These are phyloP conservation scores for Listronotus bonariensis DNA, from an alignment of 1,140 invertebrate species.

Conservation along the genomic window DNA sequence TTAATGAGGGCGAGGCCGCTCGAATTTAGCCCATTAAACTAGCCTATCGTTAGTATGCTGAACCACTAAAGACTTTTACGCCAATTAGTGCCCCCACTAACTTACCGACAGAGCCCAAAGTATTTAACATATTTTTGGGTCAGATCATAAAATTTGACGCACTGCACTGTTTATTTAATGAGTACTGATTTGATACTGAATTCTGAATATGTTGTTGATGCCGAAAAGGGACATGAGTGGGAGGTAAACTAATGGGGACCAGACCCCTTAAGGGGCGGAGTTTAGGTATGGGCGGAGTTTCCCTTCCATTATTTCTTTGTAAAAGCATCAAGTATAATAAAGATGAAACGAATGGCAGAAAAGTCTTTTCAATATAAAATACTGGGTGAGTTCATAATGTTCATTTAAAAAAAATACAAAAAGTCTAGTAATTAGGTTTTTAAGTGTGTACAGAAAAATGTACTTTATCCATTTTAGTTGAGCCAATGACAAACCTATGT, in stretches of 20 bases:
- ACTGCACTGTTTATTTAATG: conserved; percentile 58
- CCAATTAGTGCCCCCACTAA: conserved; percentile 56
- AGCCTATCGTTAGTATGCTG: conserved; percentile 56
- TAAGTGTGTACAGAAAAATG: too few species aligned
- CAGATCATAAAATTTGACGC: conserved; percentile 46
- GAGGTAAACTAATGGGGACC: conserved; percentile 46
- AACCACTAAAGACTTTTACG: conserved; percentile 55
- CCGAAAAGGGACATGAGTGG: conserved; percentile 45
- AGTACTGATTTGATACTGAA: conserved; percentile 59
- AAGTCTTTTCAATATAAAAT: conserved; percentile 35
- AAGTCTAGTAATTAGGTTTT: too few species aligned
- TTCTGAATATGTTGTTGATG: conserved; percentile 55
- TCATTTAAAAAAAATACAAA: background rate
- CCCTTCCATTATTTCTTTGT: conserved; percentile 45
- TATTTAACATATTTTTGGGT: conserved; percentile 52
- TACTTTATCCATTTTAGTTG: too few species aligned
- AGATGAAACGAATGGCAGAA: conserved; percentile 32
- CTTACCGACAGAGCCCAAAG: conserved; percentile 55
- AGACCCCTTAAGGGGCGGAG: conserved; percentile 45
- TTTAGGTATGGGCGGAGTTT: conserved; percentile 33
- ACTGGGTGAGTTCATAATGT: conserved; percentile 12
- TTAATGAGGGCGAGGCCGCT: conserved; percentile 57
- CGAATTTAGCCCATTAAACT: conserved; percentile 57
- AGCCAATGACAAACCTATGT: too few species aligned
- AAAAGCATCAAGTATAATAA: conserved; percentile 26